Evolutionary conservation across 2,888 invertebrate species (phyloP), one percentile per base, ranked within the genome.

Genomic region (Agrypnus murinus): DNA sequence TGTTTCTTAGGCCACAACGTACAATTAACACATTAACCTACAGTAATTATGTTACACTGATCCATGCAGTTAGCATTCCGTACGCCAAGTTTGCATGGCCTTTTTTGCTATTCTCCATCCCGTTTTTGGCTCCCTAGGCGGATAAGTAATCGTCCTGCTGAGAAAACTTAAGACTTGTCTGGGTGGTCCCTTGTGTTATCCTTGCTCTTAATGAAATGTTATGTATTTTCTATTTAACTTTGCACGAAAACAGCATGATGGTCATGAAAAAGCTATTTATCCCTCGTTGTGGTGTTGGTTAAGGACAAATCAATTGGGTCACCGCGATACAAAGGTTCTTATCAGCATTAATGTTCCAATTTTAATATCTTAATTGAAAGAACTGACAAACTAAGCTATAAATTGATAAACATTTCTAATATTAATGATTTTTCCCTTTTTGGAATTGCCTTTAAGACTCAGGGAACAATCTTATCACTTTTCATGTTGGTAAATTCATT

Each of bases 1-100:
- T 12, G 50, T 50, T 48, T 50, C 50, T 63, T 38, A 19, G 17
- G 6, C 25, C 14, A 50, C 45, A 38, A 38, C 50, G 50, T 50
- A 63, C 48, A 63, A 50, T 63, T 38, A 63, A 63, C 63, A 63
- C 63, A 48, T 48, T 50, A 38, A 63, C 63, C 63, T 63, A 63
- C 5, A 63, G 48, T 38, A 63, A 50, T 63, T 63, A 32, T 14
- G 50, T 50, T 31, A 12, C 19, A 31, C 7, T 25, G 19, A 25
- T 9, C 31, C 50, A 12, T 50, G n/a, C 50, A 32, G 31, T 50
- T 50, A 43, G 50, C 50, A 50, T 50, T 50, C 50, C 32, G 50
- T 45, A 63, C 19, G 14, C 9, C 45, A 25, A 43, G 64, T 64
- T 64, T 40, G 53, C 55, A 55, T 55, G 15, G 50, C 43, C n/a